Conservation (phyloP, 2,113 vertebrate genomes). For the Campylomormyrus numenius region DNA sequence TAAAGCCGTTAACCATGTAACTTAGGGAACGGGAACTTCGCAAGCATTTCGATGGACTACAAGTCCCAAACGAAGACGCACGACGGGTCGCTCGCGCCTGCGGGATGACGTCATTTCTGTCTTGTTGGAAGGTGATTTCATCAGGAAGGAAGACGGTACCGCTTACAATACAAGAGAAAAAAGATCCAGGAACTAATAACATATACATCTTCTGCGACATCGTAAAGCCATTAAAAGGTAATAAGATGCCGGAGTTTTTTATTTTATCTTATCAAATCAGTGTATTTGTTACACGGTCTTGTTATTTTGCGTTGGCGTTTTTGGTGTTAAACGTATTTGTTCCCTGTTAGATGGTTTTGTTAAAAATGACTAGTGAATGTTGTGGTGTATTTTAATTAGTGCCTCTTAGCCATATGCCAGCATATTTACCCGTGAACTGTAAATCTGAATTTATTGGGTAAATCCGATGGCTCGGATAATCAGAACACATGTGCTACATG, state of each 20-base stretch:
- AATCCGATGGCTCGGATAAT: neutral
- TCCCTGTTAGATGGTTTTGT: neutral
- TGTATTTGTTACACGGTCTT: neutral
- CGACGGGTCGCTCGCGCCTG: constrained; percentile 12
- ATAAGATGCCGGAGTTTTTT: constrained; percentile 13
- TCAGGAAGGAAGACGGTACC: constrained; percentile 36
- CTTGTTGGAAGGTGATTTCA: constrained; percentile 67
- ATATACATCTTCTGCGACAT: neutral
- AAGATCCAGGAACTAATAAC: neutral
- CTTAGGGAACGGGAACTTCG: neutral
- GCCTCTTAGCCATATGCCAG: neutral
- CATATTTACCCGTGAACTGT: neutral
- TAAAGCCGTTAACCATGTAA: neutral
- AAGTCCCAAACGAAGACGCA: constrained; percentile 43
- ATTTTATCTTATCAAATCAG: neutral
- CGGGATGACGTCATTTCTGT: constrained; percentile 66
- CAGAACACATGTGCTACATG: neutral
- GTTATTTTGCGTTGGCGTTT: neutral
- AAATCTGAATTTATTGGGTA: neutral
- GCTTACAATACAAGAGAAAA: neutral
- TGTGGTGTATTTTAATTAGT: neutral
- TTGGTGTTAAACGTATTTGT: neutral
- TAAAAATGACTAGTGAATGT: neutral
- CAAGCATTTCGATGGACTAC: constrained; percentile 37
- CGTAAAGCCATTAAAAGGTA: constrained; percentile 34